Evolutionary conservation across 2,888 invertebrate genomes (phyloP).

Genomic region (Aproaerema taeniolella): DNA sequence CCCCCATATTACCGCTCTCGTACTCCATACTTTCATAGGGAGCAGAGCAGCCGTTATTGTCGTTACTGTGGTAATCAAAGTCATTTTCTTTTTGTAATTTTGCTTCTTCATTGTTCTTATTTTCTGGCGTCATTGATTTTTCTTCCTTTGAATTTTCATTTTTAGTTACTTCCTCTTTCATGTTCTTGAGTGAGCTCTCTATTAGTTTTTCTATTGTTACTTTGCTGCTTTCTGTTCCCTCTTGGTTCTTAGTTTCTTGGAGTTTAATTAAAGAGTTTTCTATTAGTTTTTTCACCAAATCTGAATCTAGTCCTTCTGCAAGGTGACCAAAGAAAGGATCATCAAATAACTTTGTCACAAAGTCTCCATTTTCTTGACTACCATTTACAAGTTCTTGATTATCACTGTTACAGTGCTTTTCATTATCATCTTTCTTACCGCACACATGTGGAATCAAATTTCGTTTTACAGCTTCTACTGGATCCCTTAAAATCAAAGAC

Average conservation of each 20-base stretch:
- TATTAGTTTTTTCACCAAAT: constrained; percentile 79
- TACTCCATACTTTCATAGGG: constrained; percentile 87
- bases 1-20: constrained; percentile 75
- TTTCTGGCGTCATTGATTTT: constrained; percentile 38
- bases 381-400: constrained; percentile 20
- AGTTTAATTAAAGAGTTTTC: constrained; percentile 82
- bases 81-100: constrained; percentile 36
- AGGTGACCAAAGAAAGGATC: constrained; percentile 81
- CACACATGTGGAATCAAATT: constrained; percentile 88
- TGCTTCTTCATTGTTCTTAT: constrained; percentile 31
- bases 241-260: constrained; percentile 64
- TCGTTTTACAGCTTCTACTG: constrained; percentile 85
- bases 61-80: constrained; percentile 46
- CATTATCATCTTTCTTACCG: constrained; percentile 72
- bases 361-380: constrained; percentile 49
- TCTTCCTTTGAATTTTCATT: constrained; percentile 27
- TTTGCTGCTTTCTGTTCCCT: constrained; percentile 62
- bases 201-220: constrained; percentile 72
- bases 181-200: constrained; percentile 61
- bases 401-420: constrained; percentile 15
- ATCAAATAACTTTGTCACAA: constrained; percentile 79
- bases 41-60: constrained; percentile 81
- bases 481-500: constrained; percentile 80
- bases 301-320: constrained; percentile 79
- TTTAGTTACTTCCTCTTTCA: constrained; percentile 52